Conservation (phyloP, 2,888 invertebrate genomes). For the Nowickia ferox region DNA sequence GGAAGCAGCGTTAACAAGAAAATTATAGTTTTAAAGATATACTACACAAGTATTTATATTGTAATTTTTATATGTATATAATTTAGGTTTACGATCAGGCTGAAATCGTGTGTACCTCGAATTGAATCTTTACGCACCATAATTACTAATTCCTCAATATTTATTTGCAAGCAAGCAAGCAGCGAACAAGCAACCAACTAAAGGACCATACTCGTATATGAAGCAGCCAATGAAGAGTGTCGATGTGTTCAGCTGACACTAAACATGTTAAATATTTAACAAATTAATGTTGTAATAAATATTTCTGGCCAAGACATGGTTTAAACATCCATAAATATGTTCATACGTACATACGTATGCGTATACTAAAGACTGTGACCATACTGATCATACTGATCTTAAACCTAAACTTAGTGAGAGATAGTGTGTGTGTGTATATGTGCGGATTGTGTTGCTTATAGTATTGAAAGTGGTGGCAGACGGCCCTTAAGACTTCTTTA, state of each 20-base stretch:
- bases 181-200: not conserved
- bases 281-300: slow-evolving; percentile 73
- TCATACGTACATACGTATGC: no score
- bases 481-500: slow-evolving; percentile 53
- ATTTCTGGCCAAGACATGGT: slow-evolving; percentile 65
- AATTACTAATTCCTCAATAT: slow-evolving; percentile 52
- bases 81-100: slow-evolving; percentile 21
- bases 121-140: slow-evolving; percentile 19
- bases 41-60: slow-evolving; percentile 1
- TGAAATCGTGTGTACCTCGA: slow-evolving; percentile 1
- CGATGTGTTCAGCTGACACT: slow-evolving; percentile 69
- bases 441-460: not conserved
- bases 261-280: slow-evolving; percentile 73
- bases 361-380: slow-evolving; percentile 5
- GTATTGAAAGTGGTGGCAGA: not conserved
- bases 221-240: slow-evolving; percentile 53
- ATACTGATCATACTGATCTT: not conserved
- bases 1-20: slow-evolving; percentile 16
- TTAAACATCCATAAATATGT: slow-evolving; percentile 53
- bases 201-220: slow-evolving; percentile 9
- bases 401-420: not conserved
- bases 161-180: slow-evolving; percentile 8
- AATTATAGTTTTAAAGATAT: slow-evolving; percentile 53
- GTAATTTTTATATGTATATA: not conserved
- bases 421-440: no score